Conservation (phyloP, 2,888 invertebrate species). For the Stenolophus ochropezus region DNA sequence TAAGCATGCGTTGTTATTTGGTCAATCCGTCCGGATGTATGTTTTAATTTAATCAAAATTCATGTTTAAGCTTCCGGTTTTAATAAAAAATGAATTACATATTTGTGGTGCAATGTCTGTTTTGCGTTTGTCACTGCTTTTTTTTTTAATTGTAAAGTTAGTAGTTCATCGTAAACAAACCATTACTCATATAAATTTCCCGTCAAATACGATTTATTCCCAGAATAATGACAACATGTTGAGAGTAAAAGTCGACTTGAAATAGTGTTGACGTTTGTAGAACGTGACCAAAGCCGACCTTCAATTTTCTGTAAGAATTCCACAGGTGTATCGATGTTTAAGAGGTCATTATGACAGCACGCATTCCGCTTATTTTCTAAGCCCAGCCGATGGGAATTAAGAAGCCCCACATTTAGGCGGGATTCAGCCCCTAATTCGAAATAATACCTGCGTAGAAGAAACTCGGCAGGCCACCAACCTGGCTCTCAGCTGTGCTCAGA, state of each 20-base stretch:
- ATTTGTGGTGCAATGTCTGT: too few species aligned
- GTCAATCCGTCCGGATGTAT: too few species aligned
- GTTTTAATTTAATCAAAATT: too few species aligned
- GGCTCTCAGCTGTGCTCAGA: slow-evolving; percentile 23
- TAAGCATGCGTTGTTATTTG: too few species aligned
- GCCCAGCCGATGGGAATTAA: neutral
- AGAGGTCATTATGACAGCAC: neutral
- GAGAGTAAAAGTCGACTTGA: neutral
- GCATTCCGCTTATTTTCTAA: neutral
- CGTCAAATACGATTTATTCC: neutral
- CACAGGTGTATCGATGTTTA: slow-evolving; percentile 40
- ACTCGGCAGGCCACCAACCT: neutral
- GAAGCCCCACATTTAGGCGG: slow-evolving; percentile 4
- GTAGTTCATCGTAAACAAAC: too few species aligned
- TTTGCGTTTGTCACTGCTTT: too few species aligned
- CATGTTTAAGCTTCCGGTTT: too few species aligned
- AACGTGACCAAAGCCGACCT: slow-evolving; percentile 18
- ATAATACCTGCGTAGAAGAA: neutral
- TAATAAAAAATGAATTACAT: too few species aligned
- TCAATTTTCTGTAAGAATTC: slow-evolving; percentile 17
- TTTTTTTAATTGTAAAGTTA: too few species aligned
- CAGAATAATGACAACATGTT: neutral
- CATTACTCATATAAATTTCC: neutral
- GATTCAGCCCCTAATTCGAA: neutral
- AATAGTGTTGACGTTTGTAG: neutral